Evolutionary conservation across 2,113 vertebrate species (phyloP).

Genomic region (Calyptommatus sinebrachiatus): DNA sequence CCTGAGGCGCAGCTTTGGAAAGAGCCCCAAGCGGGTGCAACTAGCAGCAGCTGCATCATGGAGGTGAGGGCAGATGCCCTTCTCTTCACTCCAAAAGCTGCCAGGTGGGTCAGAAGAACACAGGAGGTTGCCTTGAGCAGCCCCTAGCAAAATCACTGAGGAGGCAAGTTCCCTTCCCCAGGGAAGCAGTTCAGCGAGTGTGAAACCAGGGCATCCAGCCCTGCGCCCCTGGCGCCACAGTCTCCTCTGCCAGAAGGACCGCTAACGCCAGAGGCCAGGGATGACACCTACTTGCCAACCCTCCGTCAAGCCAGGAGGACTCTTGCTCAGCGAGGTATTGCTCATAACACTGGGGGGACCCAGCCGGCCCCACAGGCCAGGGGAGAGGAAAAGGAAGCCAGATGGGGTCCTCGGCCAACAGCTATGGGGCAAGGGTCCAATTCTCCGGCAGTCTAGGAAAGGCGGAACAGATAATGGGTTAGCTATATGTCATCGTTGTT

Average conservation of each 20-base stretch:
- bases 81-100: too few species aligned
- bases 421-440: not conserved
- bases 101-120: not conserved
- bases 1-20: not conserved
- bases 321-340: not conserved
- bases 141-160: rapidly evolving
- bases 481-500: not conserved
- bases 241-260: not conserved
- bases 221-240: not conserved
- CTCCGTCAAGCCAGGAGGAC: not conserved
- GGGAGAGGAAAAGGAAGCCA: too few species aligned
- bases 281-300: not conserved
- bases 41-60: not conserved
- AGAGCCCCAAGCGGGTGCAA: not conserved
- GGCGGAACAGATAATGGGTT: rapidly evolving
- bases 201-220: not conserved
- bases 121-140: not conserved
- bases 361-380: not conserved
- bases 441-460: not conserved
- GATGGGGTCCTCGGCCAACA: not conserved
- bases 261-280: not conserved
- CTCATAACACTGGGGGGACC: not conserved
- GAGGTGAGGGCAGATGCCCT: too few species aligned
- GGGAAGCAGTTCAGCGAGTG: not conserved
- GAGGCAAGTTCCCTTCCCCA: not conserved